Conservation (phyloP, 1,140 invertebrate species). For the Atta texana region DNA sequence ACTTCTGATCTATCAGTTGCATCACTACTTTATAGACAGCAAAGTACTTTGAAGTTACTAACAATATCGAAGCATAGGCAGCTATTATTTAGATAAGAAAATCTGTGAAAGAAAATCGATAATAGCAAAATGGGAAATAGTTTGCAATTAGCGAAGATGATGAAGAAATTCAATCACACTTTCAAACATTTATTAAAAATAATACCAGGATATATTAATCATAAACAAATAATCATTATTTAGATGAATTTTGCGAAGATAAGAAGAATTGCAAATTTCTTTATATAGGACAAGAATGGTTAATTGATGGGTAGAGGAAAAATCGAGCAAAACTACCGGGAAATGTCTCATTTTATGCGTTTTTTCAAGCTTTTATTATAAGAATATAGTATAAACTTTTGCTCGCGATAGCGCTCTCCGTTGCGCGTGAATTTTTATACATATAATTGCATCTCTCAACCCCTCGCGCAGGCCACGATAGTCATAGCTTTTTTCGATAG, state of each 20-base stretch:
- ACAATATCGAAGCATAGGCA: background rate
- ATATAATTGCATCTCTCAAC: conserved; percentile 73
- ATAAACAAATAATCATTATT: conserved; percentile 1
- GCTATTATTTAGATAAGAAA: conserved; percentile 30
- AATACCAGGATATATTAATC: background rate
- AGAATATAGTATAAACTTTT: conserved; percentile 87
- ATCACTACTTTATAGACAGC: background rate
- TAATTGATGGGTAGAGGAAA: conserved; percentile 12
- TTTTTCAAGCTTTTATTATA: conserved; percentile 85
- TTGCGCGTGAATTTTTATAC: conserved; percentile 75
- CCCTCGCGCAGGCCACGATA: conserved; percentile 80
- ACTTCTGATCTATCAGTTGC: conserved; percentile 23
- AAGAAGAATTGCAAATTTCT: background rate
- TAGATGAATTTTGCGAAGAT: background rate
- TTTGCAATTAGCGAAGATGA: conserved; percentile 3
- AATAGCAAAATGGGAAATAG: background rate
- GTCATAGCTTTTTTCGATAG: conserved; percentile 82
- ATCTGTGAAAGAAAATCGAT: background rate
- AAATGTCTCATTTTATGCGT: conserved; percentile 42
- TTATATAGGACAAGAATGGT: background rate
- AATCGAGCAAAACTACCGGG: background rate
- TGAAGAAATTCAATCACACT: background rate
- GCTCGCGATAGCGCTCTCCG: conserved; percentile 66
- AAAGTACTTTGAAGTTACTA: background rate
- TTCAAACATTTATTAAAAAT: conserved; percentile 27